Percentiles rank a stretch among this genome's conserved stretches.
Conservation (phyloP, 2,888 invertebrate species). For the Thyatira batis region DNA sequence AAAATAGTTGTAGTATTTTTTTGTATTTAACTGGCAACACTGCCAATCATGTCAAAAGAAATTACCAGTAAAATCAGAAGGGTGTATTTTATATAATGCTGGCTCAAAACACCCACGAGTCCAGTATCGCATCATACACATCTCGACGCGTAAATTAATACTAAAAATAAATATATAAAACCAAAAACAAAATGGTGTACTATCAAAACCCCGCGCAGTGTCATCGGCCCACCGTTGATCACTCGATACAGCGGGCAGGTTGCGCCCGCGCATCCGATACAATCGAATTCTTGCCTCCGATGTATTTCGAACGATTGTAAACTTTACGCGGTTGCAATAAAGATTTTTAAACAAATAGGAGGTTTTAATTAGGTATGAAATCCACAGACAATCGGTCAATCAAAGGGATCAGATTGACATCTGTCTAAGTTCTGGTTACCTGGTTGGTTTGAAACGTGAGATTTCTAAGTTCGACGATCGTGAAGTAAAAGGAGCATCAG, state of each 20-base stretch:
- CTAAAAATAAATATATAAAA: slow-evolving; percentile 54
- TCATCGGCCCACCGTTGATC: slow-evolving; percentile 70
- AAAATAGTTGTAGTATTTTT: no score
- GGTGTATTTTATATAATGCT: not conserved
- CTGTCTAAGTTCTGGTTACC: not conserved
- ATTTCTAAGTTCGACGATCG: not conserved
- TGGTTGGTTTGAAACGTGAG: not conserved
- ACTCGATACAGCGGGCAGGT: slow-evolving; percentile 50
- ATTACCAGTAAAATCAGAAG: not conserved
- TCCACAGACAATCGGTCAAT: slow-evolving; percentile 7
- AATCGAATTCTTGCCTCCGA: slow-evolving; percentile 16
- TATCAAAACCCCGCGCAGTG: slow-evolving; percentile 71
- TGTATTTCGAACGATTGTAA: not conserved
- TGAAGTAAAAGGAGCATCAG: not conserved
- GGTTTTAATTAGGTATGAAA: not conserved
- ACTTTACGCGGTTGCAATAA: not conserved
- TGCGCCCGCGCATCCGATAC: slow-evolving; percentile 33
- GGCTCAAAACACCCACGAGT: not conserved
- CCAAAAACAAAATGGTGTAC: slow-evolving; percentile 32
- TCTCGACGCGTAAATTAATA: slow-evolving; percentile 72
- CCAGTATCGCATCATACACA: slow-evolving; percentile 44
- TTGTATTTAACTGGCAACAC: no score
- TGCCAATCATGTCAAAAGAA: no score
- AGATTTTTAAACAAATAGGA: not conserved
- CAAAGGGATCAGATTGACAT: not conserved